These are phyloP conservation scores for Epinephelus moara DNA, from an alignment of 2,113 vertebrate species.

Conservation along the genomic window DNA sequence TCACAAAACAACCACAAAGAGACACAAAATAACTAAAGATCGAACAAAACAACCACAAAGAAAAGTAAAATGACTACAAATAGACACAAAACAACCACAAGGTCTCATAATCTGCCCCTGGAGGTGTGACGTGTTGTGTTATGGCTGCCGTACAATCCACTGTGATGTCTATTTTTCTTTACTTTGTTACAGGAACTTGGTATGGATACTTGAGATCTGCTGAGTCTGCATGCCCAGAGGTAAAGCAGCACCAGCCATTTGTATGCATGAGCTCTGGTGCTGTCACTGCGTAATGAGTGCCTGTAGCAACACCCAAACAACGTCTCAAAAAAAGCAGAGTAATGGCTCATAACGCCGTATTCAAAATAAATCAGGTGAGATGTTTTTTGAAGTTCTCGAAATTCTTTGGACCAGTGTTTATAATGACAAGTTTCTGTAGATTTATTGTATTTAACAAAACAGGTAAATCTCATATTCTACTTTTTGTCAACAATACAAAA, in stretches of 20 bases:
- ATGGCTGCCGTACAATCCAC: not conserved
- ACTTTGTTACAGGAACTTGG: not conserved
- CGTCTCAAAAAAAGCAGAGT: not conserved
- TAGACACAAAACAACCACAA: too few species aligned
- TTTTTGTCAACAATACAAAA: not conserved
- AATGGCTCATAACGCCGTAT: slow-evolving; percentile 2
- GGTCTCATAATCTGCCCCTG: too few species aligned
- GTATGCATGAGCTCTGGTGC: slow-evolving; percentile 34
- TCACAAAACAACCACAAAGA: too few species aligned
- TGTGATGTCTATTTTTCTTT: not conserved
- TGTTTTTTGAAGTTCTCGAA: not conserved
- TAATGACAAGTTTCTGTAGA: not conserved
- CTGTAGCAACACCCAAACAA: slow-evolving; percentile 23
- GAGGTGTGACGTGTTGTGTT: not conserved
- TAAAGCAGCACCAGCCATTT: slow-evolving; percentile 35
- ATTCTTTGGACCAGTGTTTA: not conserved
- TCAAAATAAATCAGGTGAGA: slow-evolving; percentile 29
- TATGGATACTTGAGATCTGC: slow-evolving; percentile 30
- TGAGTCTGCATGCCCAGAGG: slow-evolving; percentile 31
- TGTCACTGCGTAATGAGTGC: slow-evolving; percentile 45
- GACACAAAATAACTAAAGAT: too few species aligned
- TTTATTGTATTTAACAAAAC: not conserved
- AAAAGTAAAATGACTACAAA: too few species aligned
- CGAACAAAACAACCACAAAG: too few species aligned
- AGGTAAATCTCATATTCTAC: not conserved